These are phyloP conservation scores for Narcine bancroftii DNA, from an alignment of 2,113 vertebrate genomes.

Conservation along the genomic window DNA sequence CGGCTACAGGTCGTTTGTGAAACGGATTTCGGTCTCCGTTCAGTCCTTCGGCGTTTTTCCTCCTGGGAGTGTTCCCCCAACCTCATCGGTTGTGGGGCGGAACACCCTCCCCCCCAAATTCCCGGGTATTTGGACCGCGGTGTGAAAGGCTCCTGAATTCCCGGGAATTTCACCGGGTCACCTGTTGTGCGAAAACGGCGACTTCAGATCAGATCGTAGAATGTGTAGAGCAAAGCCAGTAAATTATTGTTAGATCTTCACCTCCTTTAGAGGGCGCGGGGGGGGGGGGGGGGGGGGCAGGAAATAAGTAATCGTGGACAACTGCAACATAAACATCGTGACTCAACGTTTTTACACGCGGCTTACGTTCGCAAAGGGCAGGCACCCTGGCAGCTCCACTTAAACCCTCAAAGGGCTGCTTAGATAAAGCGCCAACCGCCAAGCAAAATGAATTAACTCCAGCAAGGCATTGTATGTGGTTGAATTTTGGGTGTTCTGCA, in stretches of 20 bases:
- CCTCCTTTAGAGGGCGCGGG: too few relatives aligned
- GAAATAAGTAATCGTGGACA: neutral
- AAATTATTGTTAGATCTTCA: neutral
- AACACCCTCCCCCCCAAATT: too few relatives aligned
- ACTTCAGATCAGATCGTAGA: neutral
- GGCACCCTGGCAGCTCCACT: neutral
- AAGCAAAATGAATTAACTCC: neutral
- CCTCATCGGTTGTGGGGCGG: too few relatives aligned
- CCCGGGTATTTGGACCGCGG: too few relatives aligned
- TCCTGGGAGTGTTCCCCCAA: neutral
- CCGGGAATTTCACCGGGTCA: too few relatives aligned
- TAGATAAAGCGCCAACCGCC: neutral
- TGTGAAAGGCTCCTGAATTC: too few relatives aligned
- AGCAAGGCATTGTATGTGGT: neutral
- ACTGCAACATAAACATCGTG: neutral
- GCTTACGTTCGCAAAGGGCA: neutral
- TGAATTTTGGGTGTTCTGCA: neutral
- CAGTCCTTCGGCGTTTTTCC: neutral
- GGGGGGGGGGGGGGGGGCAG: neutral
- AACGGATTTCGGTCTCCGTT: neutral
- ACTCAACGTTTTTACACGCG: neutral
- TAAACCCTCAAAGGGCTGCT: neutral
- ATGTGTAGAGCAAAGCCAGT: neutral
- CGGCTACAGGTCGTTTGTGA: neutral
- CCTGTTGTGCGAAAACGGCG: too few relatives aligned